Evolutionary conservation across 1,140 invertebrate genomes (phyloP), one percentile per base, ranked within the genome.

Genomic region (Pogonus chalceus): DNA sequence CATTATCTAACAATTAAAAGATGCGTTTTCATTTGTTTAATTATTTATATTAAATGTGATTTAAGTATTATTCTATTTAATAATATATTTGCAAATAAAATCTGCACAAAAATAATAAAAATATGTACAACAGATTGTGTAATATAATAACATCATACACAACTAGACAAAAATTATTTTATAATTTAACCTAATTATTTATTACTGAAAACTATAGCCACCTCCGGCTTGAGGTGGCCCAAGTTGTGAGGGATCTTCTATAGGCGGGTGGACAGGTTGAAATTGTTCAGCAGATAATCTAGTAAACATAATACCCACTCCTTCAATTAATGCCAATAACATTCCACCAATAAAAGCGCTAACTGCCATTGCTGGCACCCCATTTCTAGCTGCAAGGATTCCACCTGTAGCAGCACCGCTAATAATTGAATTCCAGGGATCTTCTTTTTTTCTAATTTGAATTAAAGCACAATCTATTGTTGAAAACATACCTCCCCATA

Each of bases 361-460:
- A 2, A 91, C 94, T 55, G 88, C 82, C 92, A 98, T 98, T 0
- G 93, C 88, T 49, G 84, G 86, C n/a, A 84, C 70, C 65, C 96
- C 96, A 78, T 90, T 95, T 79, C 96, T 81, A 9, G 95, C 89
- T 24, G 96, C 90, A 56, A 99, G 74, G 62, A 98, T 89, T 37
- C 90, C 96, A 46, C 96, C 96, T 39, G 96, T 98, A 0, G 90
- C 78, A 9, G 92, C 93, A 4, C 95, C 96, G 75, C 92, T 96
- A 54, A 92, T 91, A 35, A 99, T 99, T 0, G 93, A 96, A 72
- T 94, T 98, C 92, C 92, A 97, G 0, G 93, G 93, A 73, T 97
- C 94, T 79, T 98, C 96, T 68, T 98, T 99, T 71, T 96, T 90
- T 53, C 95, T 75, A 52, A 98, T 77, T 67, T 95, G 90, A 14